A percentile compares a stretch with the other conserved stretches of the same genome.
Evolutionary conservation across 2,113 vertebrate species (phyloP).

Genomic region (Nothocercus nigrocapillus): DNA sequence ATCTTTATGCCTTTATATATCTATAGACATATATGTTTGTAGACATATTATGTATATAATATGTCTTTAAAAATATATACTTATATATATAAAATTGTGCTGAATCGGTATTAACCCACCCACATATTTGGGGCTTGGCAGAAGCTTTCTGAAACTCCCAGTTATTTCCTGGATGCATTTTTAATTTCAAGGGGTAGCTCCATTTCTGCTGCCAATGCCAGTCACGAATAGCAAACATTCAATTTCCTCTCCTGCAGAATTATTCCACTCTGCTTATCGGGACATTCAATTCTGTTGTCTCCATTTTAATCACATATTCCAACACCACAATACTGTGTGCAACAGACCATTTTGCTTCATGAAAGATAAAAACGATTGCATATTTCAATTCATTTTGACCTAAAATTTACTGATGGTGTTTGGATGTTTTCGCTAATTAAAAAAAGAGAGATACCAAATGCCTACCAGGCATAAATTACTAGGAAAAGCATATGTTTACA

Average conservation of each 20-base stretch:
- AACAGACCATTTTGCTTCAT: background rate
- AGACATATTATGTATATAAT: no score
- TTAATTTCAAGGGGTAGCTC: background rate
- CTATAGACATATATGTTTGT: no score
- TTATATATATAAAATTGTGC: no score
- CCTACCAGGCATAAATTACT: background rate
- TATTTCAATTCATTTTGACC: background rate
- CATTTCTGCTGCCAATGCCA: background rate
- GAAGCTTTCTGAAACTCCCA: background rate
- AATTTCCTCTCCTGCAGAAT: slow-evolving; percentile 30
- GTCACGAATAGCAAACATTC: background rate
- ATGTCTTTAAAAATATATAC: no score
- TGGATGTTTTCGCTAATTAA: background rate
- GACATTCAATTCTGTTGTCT: slow-evolving; percentile 6
- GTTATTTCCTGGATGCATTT: slow-evolving; percentile 14
- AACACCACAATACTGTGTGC: background rate
- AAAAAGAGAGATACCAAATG: background rate
- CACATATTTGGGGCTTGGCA: background rate
- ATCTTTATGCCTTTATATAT: no score
- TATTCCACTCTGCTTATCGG: slow-evolving; percentile 29
- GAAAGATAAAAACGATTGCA: background rate
- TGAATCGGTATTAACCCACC: background rate
- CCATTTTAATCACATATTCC: slow-evolving; percentile 50
- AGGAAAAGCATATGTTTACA: background rate
- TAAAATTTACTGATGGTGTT: background rate